These are phyloP conservation scores for Xenopus laevis DNA, from an alignment of 2,113 vertebrate species.

Conservation along the genomic window DNA sequence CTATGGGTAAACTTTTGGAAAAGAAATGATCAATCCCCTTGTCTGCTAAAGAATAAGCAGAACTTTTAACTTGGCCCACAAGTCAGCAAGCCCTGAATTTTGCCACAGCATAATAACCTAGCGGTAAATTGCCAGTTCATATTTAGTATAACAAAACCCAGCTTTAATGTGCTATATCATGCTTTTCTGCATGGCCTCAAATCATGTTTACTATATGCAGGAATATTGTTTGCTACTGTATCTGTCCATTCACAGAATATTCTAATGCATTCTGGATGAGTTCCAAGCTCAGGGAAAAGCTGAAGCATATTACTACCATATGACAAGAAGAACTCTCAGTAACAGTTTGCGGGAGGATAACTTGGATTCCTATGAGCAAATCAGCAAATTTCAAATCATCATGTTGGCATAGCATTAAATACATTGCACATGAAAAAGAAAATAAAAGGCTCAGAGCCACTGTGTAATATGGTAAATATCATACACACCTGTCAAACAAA, in stretches of 20 bases:
- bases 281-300: conserved; percentile 57
- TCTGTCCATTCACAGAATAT: background rate
- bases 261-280: conserved; percentile 51
- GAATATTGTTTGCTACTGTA: background rate
- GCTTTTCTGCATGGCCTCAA: background rate
- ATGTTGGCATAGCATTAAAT: too few species aligned
- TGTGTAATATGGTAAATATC: background rate
- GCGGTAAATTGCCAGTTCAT: too few species aligned
- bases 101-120: too few species aligned
- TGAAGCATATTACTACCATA: conserved; percentile 63
- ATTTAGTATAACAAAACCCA: background rate
- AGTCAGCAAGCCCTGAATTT: too few species aligned
- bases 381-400: too few species aligned
- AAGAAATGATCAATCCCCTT: too few species aligned
- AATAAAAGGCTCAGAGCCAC: background rate
- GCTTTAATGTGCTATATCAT: background rate
- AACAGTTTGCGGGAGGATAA: conserved; percentile 50
- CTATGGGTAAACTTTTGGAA: too few species aligned
- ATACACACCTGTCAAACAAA: background rate
- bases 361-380: background rate
- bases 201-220: background rate
- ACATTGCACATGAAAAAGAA: too few species aligned
- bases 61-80: too few species aligned
- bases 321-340: conserved; percentile 61
- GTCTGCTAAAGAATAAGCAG: too few species aligned